These are phyloP conservation scores for Mus caroli DNA, from an alignment of 2,797 vertebrate genomes.

Conservation along the genomic window DNA sequence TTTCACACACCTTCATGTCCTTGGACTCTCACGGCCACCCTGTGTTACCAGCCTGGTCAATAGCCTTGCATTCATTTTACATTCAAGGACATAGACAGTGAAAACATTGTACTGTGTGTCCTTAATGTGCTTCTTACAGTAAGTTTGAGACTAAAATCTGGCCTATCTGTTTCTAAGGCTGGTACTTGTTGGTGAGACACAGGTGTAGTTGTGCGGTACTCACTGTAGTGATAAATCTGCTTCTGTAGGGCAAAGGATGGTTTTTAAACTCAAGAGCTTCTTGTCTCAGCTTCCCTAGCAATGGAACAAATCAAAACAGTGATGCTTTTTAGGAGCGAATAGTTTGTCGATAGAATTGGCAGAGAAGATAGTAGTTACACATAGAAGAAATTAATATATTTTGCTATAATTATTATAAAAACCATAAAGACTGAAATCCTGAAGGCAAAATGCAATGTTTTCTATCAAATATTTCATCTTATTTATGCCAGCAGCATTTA, in stretches of 20 bases:
- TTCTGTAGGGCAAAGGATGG: neutral
- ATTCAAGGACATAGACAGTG: neutral
- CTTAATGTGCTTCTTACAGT: neutral
- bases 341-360: neutral
- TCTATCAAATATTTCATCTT: neutral
- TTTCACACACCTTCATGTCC: neutral
- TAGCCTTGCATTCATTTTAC: conserved; percentile 21
- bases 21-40: neutral
- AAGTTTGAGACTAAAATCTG: neutral
- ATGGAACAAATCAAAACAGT: neutral
- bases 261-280: neutral
- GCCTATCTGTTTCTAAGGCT: neutral
- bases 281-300: neutral
- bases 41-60: neutral
- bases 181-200: neutral
- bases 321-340: neutral
- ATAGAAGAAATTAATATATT: conserved; percentile 11
- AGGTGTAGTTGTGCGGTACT: neutral
- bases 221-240: neutral
- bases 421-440: neutral
- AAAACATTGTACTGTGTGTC: neutral
- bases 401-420: neutral
- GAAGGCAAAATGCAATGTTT: neutral
- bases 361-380: neutral
- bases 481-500: neutral